Percentiles rank a stretch among this genome's conserved stretches.
phyloP scores from a whole-genome alignment of 2,797 vertebrate genomes.

The Hemibagrus guttatus region DNA sequence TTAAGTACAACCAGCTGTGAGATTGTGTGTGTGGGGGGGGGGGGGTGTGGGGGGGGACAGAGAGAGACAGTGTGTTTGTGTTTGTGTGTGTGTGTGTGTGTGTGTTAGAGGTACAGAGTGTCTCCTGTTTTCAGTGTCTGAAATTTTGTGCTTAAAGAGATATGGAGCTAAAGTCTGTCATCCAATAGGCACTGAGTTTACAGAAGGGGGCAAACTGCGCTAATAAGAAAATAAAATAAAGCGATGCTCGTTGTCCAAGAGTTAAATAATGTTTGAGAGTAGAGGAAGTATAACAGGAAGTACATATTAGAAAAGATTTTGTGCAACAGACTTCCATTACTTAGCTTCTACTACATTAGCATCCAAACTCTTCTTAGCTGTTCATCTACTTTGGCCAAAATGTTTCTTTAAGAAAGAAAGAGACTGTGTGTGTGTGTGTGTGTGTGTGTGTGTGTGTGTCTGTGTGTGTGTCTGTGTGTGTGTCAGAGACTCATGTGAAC shows the following conservation, averaged over 20 bases:
- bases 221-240: background rate
- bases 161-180: background rate
- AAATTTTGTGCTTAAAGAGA: background rate
- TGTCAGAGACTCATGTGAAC: slow-evolving; percentile 47
- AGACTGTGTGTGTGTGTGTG: slow-evolving; percentile 66
- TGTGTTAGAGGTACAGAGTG: background rate
- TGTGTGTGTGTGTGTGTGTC: slow-evolving; percentile 39
- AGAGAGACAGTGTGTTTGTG: slow-evolving; percentile 46
- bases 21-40: too few species aligned
- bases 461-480: slow-evolving; percentile 58
- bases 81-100: slow-evolving; percentile 6
- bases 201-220: background rate
- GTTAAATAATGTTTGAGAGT: background rate
- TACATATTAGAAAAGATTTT: background rate
- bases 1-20: slow-evolving; percentile 99
- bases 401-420: background rate
- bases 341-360: background rate
- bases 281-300: background rate
- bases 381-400: background rate
- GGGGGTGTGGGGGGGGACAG: slow-evolving; percentile 23
- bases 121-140: background rate
- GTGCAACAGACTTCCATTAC: background rate
- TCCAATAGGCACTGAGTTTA: background rate
- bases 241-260: background rate
- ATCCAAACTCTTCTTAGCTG: background rate